Conservation (phyloP, 2,888 invertebrate species). For the Mimachlamys varia region DNA sequence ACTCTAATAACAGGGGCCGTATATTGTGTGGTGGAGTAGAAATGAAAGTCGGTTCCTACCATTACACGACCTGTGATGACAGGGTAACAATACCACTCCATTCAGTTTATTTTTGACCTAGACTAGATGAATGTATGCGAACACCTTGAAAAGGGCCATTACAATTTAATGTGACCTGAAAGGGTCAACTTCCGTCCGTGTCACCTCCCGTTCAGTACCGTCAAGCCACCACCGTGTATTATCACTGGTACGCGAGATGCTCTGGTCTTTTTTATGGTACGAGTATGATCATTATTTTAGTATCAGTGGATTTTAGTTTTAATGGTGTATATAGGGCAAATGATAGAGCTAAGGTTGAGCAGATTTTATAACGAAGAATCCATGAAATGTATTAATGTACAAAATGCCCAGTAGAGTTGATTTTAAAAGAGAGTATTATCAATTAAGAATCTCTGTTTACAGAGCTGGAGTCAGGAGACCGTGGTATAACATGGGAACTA, state of each 20-base stretch:
- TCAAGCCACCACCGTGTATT: not conserved
- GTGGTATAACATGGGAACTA: not conserved
- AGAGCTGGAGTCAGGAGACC: no score
- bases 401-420: no score
- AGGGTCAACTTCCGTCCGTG: not conserved
- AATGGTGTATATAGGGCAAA: no score
- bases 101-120: not conserved
- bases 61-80: not conserved
- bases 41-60: not conserved
- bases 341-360: no score
- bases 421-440: no score
- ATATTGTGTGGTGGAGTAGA: not conserved
- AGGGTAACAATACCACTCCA: not conserved
- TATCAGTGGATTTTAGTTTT: no score
- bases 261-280: no score
- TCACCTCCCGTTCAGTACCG: not conserved
- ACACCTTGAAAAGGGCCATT: not conserved
- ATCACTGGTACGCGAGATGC: not conserved
- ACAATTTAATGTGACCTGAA: not conserved
- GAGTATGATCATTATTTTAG: no score
- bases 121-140: slow-evolving; percentile 2
- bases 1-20: not conserved
- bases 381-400: no score
- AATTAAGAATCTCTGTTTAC: no score
- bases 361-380: not conserved